These are phyloP conservation scores for Apostichopus californicus DNA, from an alignment of 35 echinoderm and acorn worm genomes.

Conservation along the genomic window DNA sequence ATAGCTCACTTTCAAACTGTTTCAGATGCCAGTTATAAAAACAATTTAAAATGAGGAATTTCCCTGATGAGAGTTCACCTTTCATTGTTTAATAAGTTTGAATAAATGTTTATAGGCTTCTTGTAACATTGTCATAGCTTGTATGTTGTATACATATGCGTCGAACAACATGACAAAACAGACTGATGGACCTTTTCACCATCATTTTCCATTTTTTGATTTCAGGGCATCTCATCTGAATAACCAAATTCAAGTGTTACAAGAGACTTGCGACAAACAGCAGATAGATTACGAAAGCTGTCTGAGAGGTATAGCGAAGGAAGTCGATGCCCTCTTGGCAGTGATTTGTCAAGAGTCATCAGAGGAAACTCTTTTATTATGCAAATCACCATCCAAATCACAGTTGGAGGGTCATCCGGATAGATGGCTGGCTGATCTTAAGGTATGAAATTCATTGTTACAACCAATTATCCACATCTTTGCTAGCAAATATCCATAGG, in stretches of 20 bases:
- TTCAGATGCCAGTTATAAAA: too few relatives aligned
- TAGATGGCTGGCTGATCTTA: constrained; percentile 31
- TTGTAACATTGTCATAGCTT: too few relatives aligned
- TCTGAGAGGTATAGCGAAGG: not conserved
- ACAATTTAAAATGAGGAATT: too few relatives aligned
- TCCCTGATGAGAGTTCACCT: too few relatives aligned
- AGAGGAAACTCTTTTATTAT: constrained; percentile 8
- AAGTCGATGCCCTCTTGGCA: constrained; percentile 2
- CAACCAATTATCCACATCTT: not conserved
- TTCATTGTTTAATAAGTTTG: too few relatives aligned
- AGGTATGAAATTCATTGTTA: not conserved
- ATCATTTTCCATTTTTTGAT: not conserved
- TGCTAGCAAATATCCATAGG: too few relatives aligned
- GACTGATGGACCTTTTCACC: too few relatives aligned
- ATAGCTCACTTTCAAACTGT: too few relatives aligned
- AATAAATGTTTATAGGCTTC: too few relatives aligned
- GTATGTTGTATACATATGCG: too few relatives aligned
- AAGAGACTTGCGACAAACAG: constrained; percentile 31
- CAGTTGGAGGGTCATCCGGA: constrained; percentile 34
- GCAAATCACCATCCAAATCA: constrained; percentile 22
- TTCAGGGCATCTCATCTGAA: constrained; percentile 28
- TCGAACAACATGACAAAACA: too few relatives aligned
- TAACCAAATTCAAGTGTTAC: constrained; percentile 30
- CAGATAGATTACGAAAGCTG: constrained; percentile 33
- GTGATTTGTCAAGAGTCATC: constrained; percentile 6